phyloP scores from a whole-genome alignment of 2,113 vertebrate genomes.

The Phainopepla nitens region DNA sequence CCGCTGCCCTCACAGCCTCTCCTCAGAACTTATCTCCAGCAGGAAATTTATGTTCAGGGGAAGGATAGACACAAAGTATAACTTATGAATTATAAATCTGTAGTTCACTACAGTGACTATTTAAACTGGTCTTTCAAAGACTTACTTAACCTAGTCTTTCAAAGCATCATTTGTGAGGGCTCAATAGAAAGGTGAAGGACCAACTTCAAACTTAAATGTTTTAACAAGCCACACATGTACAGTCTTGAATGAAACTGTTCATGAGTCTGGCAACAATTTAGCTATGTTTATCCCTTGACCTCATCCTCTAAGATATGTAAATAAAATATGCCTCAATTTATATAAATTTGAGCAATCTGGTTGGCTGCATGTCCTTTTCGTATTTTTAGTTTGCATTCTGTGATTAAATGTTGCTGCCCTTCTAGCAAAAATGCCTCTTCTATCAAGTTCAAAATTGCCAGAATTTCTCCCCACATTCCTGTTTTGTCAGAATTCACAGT shows the following conservation, averaged over 20 bases:
- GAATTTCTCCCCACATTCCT: neutral
- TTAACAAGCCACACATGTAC: rapidly evolving
- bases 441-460: neutral
- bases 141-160: neutral
- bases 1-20: neutral
- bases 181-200: neutral
- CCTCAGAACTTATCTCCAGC: neutral
- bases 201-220: neutral
- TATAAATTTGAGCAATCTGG: neutral
- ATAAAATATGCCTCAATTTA: neutral
- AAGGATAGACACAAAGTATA: neutral
- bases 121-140: neutral
- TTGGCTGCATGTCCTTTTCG: neutral
- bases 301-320: neutral
- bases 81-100: neutral
- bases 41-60: neutral
- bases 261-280: neutral
- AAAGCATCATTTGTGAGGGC: neutral
- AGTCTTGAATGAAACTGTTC: neutral
- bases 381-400: neutral
- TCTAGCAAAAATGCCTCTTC: neutral
- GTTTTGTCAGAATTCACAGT: neutral
- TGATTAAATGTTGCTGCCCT: neutral
- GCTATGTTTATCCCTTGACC: neutral
- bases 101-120: neutral